Percentiles rank a stretch among this genome's conserved stretches.
These are phyloP conservation scores for Thripadectes ignobilis DNA, from an alignment of 2,797 vertebrate species.

Conservation along the genomic window DNA sequence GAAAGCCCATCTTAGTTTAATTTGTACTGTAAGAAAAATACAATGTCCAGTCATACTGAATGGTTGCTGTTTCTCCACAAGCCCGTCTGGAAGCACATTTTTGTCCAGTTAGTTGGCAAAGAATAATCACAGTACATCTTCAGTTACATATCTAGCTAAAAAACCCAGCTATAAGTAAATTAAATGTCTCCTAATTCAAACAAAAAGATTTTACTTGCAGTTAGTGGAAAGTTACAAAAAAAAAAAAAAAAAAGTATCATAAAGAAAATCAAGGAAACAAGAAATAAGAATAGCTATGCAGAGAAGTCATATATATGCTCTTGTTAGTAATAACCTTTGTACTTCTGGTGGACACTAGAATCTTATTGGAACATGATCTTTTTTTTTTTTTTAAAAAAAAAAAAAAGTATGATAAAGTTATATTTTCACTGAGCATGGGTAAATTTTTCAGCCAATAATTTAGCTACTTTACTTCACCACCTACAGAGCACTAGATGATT, in stretches of 20 bases:
- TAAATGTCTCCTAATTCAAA: not conserved
- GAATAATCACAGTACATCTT: not conserved
- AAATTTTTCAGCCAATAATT: not conserved
- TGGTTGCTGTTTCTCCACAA: not conserved
- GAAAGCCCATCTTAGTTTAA: not conserved
- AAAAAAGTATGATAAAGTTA: rapidly evolving
- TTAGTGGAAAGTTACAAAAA: not conserved
- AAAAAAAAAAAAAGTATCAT: too few species aligned
- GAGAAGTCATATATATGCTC: not conserved
- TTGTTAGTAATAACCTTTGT: not conserved
- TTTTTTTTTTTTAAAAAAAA: too few species aligned
- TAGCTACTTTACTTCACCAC: not conserved
- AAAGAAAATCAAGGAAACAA: not conserved
- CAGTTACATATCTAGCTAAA: not conserved
- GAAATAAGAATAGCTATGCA: not conserved
- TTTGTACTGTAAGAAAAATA: not conserved
- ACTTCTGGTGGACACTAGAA: not conserved
- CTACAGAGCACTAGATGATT: not conserved
- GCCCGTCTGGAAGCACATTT: not conserved
- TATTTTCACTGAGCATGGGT: not conserved
- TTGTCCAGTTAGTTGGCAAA: not conserved
- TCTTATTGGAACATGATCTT: not conserved
- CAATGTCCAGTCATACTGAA: not conserved
- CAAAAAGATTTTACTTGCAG: not conserved
- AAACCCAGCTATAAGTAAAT: not conserved